These are phyloP conservation scores for Hydropsyche tenuis DNA, from an alignment of 1,140 invertebrate species.

Conservation along the genomic window DNA sequence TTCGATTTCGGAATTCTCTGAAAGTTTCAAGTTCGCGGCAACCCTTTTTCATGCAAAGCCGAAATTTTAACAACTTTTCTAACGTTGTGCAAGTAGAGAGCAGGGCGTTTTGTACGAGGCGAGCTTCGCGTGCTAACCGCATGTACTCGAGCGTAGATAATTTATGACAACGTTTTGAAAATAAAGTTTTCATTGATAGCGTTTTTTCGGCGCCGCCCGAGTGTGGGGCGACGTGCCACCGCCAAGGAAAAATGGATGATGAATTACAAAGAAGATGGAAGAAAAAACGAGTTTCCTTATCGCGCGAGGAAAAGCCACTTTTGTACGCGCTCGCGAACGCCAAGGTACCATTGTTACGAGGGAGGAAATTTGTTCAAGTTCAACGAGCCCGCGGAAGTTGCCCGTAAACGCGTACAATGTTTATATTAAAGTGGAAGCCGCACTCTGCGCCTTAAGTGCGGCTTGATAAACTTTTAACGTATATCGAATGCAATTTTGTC, in stretches of 20 bases:
- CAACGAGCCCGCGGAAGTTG: too few species aligned
- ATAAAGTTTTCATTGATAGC: conserved; percentile 45
- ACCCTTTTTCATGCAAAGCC: background rate
- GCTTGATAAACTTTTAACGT: too few species aligned
- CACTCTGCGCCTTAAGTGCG: too few species aligned
- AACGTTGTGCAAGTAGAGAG: conserved; percentile 18
- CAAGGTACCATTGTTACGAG: background rate
- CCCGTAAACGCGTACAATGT: too few species aligned
- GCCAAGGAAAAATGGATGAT: conserved; percentile 37
- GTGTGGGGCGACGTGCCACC: conserved; percentile 29
- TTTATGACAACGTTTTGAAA: conserved; percentile 42
- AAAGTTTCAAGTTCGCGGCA: background rate
- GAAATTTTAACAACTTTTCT: background rate
- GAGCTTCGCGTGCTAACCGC: conserved; percentile 32
- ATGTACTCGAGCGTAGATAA: conserved; percentile 32
- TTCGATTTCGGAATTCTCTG: background rate
- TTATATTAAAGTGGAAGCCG: too few species aligned
- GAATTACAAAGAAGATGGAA: conserved; percentile 33
- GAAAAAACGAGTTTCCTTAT: conserved; percentile 14
- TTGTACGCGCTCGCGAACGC: background rate
- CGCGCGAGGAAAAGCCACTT: conserved; percentile 14
- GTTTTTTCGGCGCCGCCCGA: conserved; percentile 2
- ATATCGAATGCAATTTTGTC: too few species aligned
- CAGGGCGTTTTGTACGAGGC: background rate
- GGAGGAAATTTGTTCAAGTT: too few species aligned